Evolutionary conservation across 1,140 invertebrate genomes (phyloP).

Genomic region (Nephila pilipes): DNA sequence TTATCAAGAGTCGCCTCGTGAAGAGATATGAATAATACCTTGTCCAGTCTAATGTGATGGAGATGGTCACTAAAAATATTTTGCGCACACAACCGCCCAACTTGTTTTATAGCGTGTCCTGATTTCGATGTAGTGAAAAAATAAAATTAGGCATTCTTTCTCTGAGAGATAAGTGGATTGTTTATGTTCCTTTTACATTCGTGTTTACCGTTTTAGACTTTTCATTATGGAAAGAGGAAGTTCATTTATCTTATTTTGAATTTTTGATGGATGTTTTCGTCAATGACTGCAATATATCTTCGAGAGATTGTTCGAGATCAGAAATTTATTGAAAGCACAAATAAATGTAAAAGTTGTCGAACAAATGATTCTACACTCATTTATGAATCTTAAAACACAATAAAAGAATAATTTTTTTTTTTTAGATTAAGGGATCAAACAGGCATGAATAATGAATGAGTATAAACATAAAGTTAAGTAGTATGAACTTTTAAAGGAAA

Average conservation of each 20-base stretch:
- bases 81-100: background rate
- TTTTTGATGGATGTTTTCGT: background rate
- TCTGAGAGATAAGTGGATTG: background rate
- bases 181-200: background rate
- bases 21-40: constrained; percentile 4
- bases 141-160: background rate
- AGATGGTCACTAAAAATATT: background rate
- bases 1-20: background rate
- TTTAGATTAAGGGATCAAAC: too few relatives aligned
- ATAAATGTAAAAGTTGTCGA: too few relatives aligned
- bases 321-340: too few relatives aligned
- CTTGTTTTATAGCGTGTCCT: background rate
- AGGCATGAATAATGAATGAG: too few relatives aligned
- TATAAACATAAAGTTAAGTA: too few relatives aligned
- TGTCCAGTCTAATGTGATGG: background rate
- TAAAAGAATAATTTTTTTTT: too few relatives aligned
- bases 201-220: background rate
- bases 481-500: too few relatives aligned
- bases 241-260: background rate
- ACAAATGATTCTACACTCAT: too few relatives aligned
- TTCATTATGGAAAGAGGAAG: background rate
- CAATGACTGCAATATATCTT: background rate
- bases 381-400: too few relatives aligned
- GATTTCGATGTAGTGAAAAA: background rate
- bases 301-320: too few relatives aligned